Conservation (phyloP, 2,113 vertebrate species). For the Triplophysa tibetana region DNA sequence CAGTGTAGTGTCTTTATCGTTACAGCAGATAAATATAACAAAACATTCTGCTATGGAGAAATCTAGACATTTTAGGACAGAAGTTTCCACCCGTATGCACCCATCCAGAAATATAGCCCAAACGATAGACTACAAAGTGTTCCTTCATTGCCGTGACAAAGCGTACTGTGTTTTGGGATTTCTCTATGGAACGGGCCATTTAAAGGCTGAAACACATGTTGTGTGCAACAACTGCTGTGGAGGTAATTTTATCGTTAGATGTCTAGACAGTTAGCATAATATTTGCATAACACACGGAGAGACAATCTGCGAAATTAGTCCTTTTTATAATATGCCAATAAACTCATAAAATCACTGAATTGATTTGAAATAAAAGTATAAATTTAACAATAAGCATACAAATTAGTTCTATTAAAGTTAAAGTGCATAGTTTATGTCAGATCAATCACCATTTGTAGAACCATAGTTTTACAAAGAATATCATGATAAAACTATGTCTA, state of each 20-base stretch:
- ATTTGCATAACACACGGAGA: neutral
- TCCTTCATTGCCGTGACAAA: constrained; percentile 61
- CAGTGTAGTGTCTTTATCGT: neutral
- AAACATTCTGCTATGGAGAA: too few relatives aligned
- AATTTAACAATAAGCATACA: too few relatives aligned
- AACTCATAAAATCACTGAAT: neutral
- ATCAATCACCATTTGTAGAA: too few relatives aligned
- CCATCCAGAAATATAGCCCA: constrained; percentile 7
- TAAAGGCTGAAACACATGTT: constrained; percentile 50
- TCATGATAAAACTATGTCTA: too few relatives aligned
- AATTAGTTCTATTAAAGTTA: too few relatives aligned
- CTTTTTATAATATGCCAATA: neutral
- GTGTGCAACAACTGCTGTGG: constrained; percentile 38
- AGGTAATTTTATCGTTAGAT: neutral
- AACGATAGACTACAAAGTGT: constrained; percentile 60
- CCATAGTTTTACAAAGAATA: too few relatives aligned
- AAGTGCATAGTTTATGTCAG: too few relatives aligned
- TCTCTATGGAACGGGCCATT: constrained; percentile 33
- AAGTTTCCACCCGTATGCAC: neutral
- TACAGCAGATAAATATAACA: neutral
- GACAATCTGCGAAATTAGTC: neutral
- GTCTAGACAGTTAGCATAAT: neutral
- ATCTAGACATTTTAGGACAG: neutral
- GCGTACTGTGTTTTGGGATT: constrained; percentile 58
- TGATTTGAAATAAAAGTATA: too few relatives aligned